Evolutionary conservation across 2,113 vertebrate genomes (phyloP), one percentile per base, ranked within the genome.

Genomic region (Bubo blakistoni): DNA sequence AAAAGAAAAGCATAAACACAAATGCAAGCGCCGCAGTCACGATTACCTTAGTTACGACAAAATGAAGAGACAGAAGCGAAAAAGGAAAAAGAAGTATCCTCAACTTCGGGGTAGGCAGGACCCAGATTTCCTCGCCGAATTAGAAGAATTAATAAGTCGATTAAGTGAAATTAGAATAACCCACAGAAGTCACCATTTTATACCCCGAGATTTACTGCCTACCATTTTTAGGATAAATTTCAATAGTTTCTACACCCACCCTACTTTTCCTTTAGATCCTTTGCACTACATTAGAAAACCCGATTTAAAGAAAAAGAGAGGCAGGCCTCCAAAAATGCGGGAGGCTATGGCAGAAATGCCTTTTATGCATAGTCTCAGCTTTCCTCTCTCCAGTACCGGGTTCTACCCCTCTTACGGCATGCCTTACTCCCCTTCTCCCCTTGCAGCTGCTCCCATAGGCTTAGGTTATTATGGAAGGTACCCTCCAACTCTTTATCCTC

Each of bases 321-420:
- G 99, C 42, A 98, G 99, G 62, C 98, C 99, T 9, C 98, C 99
- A 4, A 99, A 99, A 94, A 99, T 99, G 98, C 98, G 99, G 73
- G 99, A 99, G 77, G 98, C 99, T 4, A 99, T 99, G 99, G 99
- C 99, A 21, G 99, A 99, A 61, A 99, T 99, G 98, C 99, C 99
- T 9, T 99, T 99, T 87, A 98, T 99, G 97, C 99, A 99, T 19
- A 99, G 99, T 38, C 98, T 99, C 90, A 99, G 99, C 91, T 99
- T 99, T 65, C 99, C 99, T 6, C 98, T 99, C 42, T 98, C 98
- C 70, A 93, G 98, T 40, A 98, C 98, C 5, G 98, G 98, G 22
- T 99, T 99, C 97, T 99, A 99, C 77, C 99, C 99, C 18, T 99
- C 99, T 20, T 99, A 99, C 3, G 97, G 99, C 73, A 98, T 99